Conservation (phyloP, 2,888 invertebrate genomes). For the Poecilobothrus nobilitatus region DNA sequence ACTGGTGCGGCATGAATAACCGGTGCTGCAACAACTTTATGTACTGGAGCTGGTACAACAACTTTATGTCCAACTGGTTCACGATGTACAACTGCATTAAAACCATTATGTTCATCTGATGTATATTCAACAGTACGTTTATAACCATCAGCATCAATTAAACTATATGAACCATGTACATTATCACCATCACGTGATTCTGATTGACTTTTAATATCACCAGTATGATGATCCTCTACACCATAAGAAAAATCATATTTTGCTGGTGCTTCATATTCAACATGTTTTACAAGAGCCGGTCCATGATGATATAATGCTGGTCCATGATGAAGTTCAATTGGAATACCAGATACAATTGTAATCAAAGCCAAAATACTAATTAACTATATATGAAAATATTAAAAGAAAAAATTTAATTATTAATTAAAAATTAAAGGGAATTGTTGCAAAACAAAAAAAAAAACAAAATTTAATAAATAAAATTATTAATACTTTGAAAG, state of each 20-base stretch:
- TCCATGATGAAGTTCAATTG: not conserved
- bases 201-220: slow-evolving; percentile 46
- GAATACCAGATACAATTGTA: not conserved
- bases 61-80: slow-evolving; percentile 32
- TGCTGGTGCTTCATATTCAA: slow-evolving; percentile 30
- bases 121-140: slow-evolving; percentile 47
- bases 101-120: slow-evolving; percentile 46
- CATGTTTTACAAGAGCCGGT: slow-evolving; percentile 12
- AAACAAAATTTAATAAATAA: too few species aligned
- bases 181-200: slow-evolving; percentile 46
- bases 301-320: not conserved
- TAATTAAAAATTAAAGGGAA: too few species aligned
- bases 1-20: not conserved
- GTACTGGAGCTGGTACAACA: not conserved
- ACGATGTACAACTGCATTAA: slow-evolving; percentile 48
- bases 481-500: not conserved
- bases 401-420: not conserved
- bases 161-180: slow-evolving; percentile 47
- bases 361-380: not conserved
- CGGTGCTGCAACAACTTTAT: not conserved
- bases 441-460: too few species aligned
- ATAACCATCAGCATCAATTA: slow-evolving; percentile 47
- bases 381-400: not conserved
- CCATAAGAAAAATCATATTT: slow-evolving; percentile 42
- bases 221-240: slow-evolving; percentile 45